Evolutionary conservation across 23 tunicate species (phyloP), one percentile per base, ranked within the genome.

Genomic region (Styela clava): DNA sequence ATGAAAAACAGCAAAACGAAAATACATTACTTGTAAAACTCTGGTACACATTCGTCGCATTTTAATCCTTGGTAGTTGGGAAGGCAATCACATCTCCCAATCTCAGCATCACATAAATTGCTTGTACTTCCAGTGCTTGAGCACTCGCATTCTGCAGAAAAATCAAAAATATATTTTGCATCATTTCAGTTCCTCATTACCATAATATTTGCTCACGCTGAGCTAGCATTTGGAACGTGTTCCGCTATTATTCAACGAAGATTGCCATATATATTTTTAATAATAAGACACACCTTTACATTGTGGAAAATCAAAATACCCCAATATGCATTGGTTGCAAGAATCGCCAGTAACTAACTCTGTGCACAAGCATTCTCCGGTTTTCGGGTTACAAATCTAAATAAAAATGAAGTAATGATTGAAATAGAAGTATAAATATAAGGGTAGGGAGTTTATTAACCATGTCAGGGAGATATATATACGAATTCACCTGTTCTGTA

Each of bases 41-140:
- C 91, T 16, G 90, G 84, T n/a, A 91, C 95, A 76, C 99, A 95
- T 71, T 86, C 79, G 31, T 95, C 96, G 69, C 99, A 95, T 21
- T 35, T 20, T 19, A 85, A 78, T 21, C 99, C 99, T 7, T 74
- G 67, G 73, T 83, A 91, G 79, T 95, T 92, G 20, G 89, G 81
- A 44, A 74, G 85, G 82, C 99, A 95, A 26, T 74, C 35, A 81
- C 99, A 95, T 25, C 72, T 83, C 5, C 99, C 99, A 64, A 85
- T 95, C 2, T 51, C 51, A 21, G 80, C 1, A 79, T 95, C 89
- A 56, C 99, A 95, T 3, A 71, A 34, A 84, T 84, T 79, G 80
- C 83, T 69, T 0, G 2, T 3, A 64, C 90, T 91, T 51, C 99
- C 99, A 0, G 80, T 85, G 16, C 61, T 33, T 52, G 91, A 87